These are phyloP conservation scores for Poeciliopsis retropinna DNA, from an alignment of 2,113 vertebrate species.

Conservation along the genomic window DNA sequence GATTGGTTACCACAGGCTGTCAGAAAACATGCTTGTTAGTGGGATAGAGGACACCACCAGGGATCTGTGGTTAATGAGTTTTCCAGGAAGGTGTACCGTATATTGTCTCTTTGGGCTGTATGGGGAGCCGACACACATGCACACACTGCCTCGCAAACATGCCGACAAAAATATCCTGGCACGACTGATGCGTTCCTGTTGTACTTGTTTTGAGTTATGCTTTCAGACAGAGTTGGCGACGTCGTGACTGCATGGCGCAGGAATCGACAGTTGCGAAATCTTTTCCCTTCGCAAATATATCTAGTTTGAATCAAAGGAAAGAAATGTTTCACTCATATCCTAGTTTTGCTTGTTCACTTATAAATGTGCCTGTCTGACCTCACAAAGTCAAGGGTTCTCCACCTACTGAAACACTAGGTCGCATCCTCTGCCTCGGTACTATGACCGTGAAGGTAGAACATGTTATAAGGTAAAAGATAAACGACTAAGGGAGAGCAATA, in stretches of 20 bases:
- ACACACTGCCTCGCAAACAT: background rate
- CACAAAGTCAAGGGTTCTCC: background rate
- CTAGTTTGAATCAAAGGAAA: background rate
- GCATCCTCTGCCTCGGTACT: background rate
- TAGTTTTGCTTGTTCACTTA: background rate
- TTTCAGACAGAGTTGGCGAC: background rate
- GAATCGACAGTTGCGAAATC: no score
- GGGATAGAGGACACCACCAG: background rate
- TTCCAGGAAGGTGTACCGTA: background rate
- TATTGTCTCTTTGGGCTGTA: background rate
- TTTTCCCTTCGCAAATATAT: no score
- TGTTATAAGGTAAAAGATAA: no score
- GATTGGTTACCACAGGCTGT: background rate
- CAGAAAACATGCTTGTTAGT: slow-evolving; percentile 13
- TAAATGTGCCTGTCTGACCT: background rate
- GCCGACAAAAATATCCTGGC: no score
- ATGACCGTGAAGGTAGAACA: background rate
- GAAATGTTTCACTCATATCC: background rate
- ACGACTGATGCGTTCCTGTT: background rate
- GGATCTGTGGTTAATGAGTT: background rate
- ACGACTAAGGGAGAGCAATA: background rate
- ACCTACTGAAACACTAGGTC: background rate
- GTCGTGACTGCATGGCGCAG: background rate
- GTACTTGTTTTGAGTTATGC: background rate
- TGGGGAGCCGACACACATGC: background rate